Evolutionary conservation across 1,140 invertebrate genomes (phyloP).

Genomic region (Cydia pomonella): DNA sequence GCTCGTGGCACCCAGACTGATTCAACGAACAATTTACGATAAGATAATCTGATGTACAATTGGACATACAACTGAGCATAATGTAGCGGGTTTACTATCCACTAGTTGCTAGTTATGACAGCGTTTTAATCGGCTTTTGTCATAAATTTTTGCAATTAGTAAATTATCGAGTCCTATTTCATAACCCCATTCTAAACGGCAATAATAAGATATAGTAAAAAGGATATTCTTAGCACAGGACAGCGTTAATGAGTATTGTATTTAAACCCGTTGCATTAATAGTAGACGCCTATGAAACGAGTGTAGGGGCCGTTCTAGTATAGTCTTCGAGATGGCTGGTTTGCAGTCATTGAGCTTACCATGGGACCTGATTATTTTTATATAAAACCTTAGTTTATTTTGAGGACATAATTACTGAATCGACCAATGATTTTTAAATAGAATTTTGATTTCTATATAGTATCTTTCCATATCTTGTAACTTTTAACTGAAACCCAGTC

Average conservation of each 20-base stretch:
- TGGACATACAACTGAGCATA: not conserved
- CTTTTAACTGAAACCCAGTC: too few relatives aligned
- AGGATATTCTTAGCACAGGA: not conserved
- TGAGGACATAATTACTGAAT: not conserved
- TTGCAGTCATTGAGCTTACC: conserved; percentile 5
- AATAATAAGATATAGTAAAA: conserved; percentile 5
- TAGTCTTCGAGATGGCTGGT: not conserved
- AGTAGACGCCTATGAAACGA: not conserved
- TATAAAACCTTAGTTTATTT: not conserved
- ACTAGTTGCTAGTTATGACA: not conserved
- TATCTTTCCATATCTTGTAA: too few relatives aligned
- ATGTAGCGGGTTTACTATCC: not conserved
- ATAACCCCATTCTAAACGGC: conserved; percentile 2
- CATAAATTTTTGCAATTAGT: not conserved
- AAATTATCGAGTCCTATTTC: not conserved
- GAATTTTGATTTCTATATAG: too few relatives aligned
- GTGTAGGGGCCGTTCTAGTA: not conserved
- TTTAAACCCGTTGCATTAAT: not conserved
- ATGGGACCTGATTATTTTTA: conserved; percentile 8
- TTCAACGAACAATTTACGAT: conserved; percentile 4
- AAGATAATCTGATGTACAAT: not conserved
- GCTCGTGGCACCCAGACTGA: not conserved
- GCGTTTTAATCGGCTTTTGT: not conserved
- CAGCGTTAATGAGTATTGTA: not conserved
- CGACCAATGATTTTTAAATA: not conserved